Conservation (phyloP, 2,888 invertebrate species). For the Yponomeuta evonymella region DNA sequence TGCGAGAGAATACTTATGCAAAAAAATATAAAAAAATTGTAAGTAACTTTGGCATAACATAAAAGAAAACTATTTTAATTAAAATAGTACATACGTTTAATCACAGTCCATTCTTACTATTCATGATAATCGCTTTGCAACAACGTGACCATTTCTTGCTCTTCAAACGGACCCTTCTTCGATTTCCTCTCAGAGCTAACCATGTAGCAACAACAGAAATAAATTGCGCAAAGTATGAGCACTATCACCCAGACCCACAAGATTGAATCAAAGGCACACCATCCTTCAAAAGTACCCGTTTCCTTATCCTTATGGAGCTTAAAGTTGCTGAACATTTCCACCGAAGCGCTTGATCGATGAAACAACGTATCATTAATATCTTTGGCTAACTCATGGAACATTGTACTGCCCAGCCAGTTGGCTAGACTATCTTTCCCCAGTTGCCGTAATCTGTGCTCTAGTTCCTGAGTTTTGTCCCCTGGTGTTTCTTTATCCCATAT, state of each 20-base stretch:
- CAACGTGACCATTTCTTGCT: not conserved
- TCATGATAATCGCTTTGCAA: not conserved
- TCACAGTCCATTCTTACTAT: not conserved
- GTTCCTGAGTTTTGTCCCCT: slow-evolving; percentile 72
- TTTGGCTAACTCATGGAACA: slow-evolving; percentile 70
- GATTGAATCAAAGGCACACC: slow-evolving; percentile 33
- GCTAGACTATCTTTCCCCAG: slow-evolving; percentile 75
- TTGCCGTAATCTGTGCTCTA: slow-evolving; percentile 75
- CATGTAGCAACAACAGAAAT: not conserved
- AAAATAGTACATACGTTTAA: not conserved
- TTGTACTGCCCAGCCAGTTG: slow-evolving; percentile 76
- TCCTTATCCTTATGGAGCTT: not conserved
- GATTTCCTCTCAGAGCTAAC: not conserved
- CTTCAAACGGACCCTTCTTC: not conserved
- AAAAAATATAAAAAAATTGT: too few species aligned
- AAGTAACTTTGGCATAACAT: too few species aligned
- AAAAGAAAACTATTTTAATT: too few species aligned
- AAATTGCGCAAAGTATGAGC: not conserved
- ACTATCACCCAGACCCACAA: slow-evolving; percentile 23
- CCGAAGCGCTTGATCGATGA: slow-evolving; percentile 18
- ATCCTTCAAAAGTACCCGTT: not conserved
- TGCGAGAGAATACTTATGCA: too few species aligned
- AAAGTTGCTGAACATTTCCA: not conserved
- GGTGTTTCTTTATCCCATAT: slow-evolving; percentile 78
- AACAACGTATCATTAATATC: slow-evolving; percentile 59